Evolutionary conservation across 2,888 invertebrate genomes (phyloP), one percentile per base, ranked within the genome.

Genomic region (Microctonus hyperodae): DNA sequence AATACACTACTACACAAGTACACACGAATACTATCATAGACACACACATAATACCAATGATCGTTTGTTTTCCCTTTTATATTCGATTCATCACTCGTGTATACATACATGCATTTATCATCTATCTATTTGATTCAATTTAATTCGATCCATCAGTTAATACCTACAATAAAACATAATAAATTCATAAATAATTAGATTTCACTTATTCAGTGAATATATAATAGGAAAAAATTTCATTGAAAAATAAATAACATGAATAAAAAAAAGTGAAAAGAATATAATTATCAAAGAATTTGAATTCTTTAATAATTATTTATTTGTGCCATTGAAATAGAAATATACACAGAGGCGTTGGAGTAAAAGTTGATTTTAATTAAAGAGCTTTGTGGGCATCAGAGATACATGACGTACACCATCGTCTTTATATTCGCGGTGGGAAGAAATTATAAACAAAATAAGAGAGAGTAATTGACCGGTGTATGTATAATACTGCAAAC

Each of bases 401-500:
- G 20, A 59, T n/a, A 59, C 40, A 37, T 5, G n/a, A 37, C n/a
- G 40, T 16, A n/a, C 44, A 44, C 44, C 16, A n/a, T 16, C 4
- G 28, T 58, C 37, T 37, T 35, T 58, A 58, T 40, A 37, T 23
- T 16, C 44, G n/a, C 23, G 50, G 35, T 31, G 50, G 31, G 50
- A 31, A 64, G 28, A 16, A 50, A 40, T 22, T 33, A 56, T 60
- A 60, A 68, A 62, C 31, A 50, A 53, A 56, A 64, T 48, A 50
- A 61, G 55, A 51, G 57, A 58, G 40, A 68, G 67, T n/a, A n/a
- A n/a, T 70, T 69, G 65, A 72, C 70, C 63, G 61, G 67, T 64
- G 67, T 61, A 63, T 44, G n/a, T n/a, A n/a, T n/a, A n/a, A n/a
- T n/a, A n/a, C n/a, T n/a, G 16, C 61, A 61, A 62, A 71, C 66